Conservation (phyloP, 2,113 vertebrate species). For the Sphyrna mokarran region DNA sequence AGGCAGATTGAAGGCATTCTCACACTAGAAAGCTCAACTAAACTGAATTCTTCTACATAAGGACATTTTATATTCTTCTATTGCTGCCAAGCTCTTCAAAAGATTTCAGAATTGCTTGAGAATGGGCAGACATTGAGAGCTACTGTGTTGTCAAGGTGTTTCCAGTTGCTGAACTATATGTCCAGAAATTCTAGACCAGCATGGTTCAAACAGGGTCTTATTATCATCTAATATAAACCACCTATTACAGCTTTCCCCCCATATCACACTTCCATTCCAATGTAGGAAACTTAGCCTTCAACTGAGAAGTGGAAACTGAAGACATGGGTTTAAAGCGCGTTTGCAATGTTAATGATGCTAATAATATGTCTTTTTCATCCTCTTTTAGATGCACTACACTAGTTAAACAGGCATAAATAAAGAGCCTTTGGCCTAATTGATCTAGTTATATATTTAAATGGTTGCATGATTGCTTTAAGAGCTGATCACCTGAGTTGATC, state of each 20-base stretch:
- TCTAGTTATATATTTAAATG: too few species aligned
- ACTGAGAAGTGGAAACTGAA: neutral
- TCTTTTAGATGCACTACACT: neutral
- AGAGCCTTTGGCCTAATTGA: neutral
- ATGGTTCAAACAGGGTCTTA: neutral
- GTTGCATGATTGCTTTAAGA: too few species aligned
- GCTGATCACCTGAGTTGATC: too few species aligned
- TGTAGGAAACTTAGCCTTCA: neutral
- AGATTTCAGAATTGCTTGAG: neutral
- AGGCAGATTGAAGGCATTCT: neutral
- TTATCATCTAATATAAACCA: neutral
- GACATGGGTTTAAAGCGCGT: neutral
- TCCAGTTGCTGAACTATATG: neutral
- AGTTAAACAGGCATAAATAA: neutral
- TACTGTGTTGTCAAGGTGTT: neutral
- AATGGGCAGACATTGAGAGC: neutral
- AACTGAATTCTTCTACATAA: neutral
- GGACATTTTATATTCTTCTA: neutral
- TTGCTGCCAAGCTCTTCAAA: neutral
- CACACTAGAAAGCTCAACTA: neutral
- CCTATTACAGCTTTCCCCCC: neutral
- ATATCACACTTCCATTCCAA: too few species aligned
- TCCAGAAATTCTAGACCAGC: neutral
- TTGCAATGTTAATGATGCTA: neutral
- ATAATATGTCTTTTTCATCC: neutral